Evolutionary conservation across 2,797 vertebrate species (phyloP), one percentile per base, ranked within the genome.

Genomic region (Gambusia yucatana): DNA sequence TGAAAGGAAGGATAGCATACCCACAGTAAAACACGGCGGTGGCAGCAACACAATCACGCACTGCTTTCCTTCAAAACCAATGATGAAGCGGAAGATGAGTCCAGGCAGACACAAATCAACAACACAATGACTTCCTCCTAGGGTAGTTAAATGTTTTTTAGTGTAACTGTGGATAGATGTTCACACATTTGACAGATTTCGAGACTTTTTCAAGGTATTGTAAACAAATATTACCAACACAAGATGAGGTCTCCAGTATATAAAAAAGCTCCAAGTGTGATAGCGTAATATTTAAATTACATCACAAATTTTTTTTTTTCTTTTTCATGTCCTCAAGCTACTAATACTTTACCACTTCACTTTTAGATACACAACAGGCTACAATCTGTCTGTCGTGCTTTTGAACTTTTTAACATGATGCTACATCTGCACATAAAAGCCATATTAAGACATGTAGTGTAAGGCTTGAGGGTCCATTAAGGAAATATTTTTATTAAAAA

Each of bases 341-440:
- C 0, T 0, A 11, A 44, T 13, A 44, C 43, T 82, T 82, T 86
- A 91, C 82, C 87, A 87, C 88, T 77, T 85, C 89, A 80, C 72
- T 65, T 83, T 69, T 75, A 86, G 76, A 83, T 87, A 83, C 77
- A 33, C 30, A 25, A 80, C 65, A 84, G 82, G 89, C 91, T 90
- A 81, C 81, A 80, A 13, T 41, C 59, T 63, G 72, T 70, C n/a
- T n/a, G n/a, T n/a, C n/a, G 88, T 88, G 89, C 88, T 92, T 88
- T 88, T 82, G 83, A 88, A 88, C 84, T 83, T 84, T 85, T 86
- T 77, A 74, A 86, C 79, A 81, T 44, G 78, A 92, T 82, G 89
- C 92, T 90, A 85, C 86, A 86, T 86, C 84, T 83, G 72, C 86
- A 90, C 87, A 90, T 83, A 71, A 89, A 94, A 95, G 93, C 93